Conservation (phyloP, 2,888 invertebrate species). For the Caenorhabditis zanzibari region DNA sequence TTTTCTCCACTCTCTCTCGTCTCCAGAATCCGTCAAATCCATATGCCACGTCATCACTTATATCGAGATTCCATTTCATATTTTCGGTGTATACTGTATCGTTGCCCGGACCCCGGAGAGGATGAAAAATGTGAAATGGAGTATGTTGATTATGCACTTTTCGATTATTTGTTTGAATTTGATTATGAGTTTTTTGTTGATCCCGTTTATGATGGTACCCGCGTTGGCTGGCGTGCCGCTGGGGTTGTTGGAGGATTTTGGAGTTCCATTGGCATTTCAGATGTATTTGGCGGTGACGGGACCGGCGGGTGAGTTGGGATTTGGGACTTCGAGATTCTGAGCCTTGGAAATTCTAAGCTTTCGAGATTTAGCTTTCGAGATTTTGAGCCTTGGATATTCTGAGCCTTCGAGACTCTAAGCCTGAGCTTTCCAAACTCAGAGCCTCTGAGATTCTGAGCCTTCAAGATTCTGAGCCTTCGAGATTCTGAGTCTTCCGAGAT, state of each 20-base stretch:
- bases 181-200: conserved; percentile 8
- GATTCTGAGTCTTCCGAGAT: too few relatives aligned
- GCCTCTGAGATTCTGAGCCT: too few relatives aligned
- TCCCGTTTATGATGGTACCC: conserved; percentile 17
- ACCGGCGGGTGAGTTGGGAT: background rate
- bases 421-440: too few relatives aligned
- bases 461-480: too few relatives aligned
- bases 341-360: too few relatives aligned
- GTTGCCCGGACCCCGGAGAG: conserved; percentile 1
- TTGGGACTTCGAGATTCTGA: too few relatives aligned
- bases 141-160: conserved; percentile 19
- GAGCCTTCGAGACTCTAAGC: too few relatives aligned
- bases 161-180: conserved; percentile 13
- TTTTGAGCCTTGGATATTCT: too few relatives aligned
- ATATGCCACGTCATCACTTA: conserved; percentile 23
- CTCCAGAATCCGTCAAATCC: conserved; percentile 13
- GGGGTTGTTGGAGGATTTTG: conserved; percentile 6
- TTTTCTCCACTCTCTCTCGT: conserved; percentile 1
- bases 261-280: background rate
- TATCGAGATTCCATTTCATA: conserved; percentile 22
- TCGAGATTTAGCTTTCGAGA: too few relatives aligned
- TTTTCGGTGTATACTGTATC: conserved; percentile 13
- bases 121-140: conserved; percentile 29
- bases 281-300: conserved; percentile 18
- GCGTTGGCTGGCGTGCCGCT: conserved; percentile 1